A percentile compares a stretch with the other conserved stretches of the same genome.
These are phyloP conservation scores for Spisula solida DNA, from an alignment of 2,888 invertebrate species.

Conservation along the genomic window DNA sequence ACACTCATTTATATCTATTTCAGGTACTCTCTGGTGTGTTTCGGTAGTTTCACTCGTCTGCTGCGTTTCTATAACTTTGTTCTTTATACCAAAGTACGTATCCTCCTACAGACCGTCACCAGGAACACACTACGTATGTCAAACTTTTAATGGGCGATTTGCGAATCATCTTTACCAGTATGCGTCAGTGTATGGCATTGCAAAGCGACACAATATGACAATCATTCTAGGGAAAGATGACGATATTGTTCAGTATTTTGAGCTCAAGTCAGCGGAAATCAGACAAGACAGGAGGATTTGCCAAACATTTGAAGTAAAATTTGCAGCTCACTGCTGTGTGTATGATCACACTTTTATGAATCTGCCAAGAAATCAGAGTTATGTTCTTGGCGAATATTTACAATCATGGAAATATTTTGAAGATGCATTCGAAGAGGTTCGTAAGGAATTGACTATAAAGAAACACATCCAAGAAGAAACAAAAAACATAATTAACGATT, in stretches of 20 bases:
- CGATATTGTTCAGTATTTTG: conserved; percentile 60
- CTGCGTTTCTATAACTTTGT: not conserved
- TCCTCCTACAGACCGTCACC: not conserved
- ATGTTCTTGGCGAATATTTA: conserved; percentile 54
- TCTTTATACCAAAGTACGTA: not conserved
- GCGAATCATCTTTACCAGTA: conserved; percentile 61
- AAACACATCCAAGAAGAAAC: conserved; percentile 13
- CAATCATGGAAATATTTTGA: conserved; percentile 62
- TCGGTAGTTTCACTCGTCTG: not conserved
- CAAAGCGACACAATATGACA: conserved; percentile 48
- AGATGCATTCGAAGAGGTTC: conserved; percentile 42
- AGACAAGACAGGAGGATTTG: conserved; percentile 40
- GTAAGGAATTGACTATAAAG: conserved; percentile 52
- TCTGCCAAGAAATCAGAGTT: conserved; percentile 36
- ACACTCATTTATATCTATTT: not conserved
- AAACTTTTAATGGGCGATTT: conserved; percentile 57
- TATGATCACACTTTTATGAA: conserved; percentile 55
- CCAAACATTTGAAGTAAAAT: conserved; percentile 40
- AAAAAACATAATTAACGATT: conserved; percentile 29
- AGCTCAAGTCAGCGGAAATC: conserved; percentile 48
- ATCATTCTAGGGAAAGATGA: conserved; percentile 55
- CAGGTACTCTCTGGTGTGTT: not conserved
- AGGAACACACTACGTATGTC: conserved; percentile 46
- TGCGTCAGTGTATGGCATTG: conserved; percentile 59
- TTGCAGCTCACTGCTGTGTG: conserved; percentile 53